A percentile compares a stretch with the other conserved stretches of the same genome.
These are phyloP conservation scores for Amblyornis subalaris DNA, from an alignment of 2,113 vertebrate genomes.

Conservation along the genomic window DNA sequence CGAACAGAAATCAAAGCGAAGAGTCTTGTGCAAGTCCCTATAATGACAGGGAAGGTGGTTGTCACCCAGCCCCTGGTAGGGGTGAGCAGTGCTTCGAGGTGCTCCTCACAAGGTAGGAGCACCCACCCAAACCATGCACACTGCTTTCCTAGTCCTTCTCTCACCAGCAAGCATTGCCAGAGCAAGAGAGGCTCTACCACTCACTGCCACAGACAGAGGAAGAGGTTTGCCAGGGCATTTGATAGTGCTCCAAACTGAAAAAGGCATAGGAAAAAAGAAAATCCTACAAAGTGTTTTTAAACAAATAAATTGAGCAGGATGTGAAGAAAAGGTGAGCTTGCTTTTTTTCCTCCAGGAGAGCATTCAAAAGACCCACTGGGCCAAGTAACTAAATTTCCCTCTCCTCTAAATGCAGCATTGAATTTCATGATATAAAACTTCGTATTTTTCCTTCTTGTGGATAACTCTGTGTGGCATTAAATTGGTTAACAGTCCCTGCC, in stretches of 20 bases:
- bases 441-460: background rate
- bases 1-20: background rate
- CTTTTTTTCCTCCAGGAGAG: background rate
- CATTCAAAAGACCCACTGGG: background rate
- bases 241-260: background rate
- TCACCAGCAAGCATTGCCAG: background rate
- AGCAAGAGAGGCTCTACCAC: background rate
- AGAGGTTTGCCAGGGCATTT: background rate
- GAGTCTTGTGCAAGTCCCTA: background rate
- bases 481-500: background rate
- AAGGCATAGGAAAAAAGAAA: background rate
- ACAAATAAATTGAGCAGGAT: background rate
- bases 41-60: background rate
- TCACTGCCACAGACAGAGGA: fast-evolving
- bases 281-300: background rate
- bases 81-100: background rate
- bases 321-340: background rate
- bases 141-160: background rate
- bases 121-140: fast-evolving
- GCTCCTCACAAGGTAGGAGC: fast-evolving
- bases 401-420: background rate
- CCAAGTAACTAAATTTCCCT: background rate
- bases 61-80: background rate
- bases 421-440: background rate
- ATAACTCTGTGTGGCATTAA: background rate